phyloP scores from a whole-genome alignment of 1,140 invertebrate genomes.

The Diuraphis noxia region DNA sequence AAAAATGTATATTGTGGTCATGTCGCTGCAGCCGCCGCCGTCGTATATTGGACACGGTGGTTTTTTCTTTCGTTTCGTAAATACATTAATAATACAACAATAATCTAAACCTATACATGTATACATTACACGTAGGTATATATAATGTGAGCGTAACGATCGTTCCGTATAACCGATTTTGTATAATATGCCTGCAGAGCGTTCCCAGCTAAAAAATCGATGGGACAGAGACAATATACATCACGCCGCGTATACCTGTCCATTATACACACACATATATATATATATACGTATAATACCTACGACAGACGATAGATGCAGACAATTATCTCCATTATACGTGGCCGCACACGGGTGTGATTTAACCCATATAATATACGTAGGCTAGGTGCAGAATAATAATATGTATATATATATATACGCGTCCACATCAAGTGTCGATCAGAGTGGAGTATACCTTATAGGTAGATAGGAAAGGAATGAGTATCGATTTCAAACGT shows the following conservation, averaged over 20 bases:
- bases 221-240: neutral
- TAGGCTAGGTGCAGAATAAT: neutral
- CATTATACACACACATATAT: too few species aligned
- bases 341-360: neutral
- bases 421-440: neutral
- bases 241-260: neutral
- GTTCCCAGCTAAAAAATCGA: constrained; percentile 2
- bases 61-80: neutral
- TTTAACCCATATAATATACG: neutral
- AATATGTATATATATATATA: neutral
- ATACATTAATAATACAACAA: neutral
- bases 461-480: too few species aligned
- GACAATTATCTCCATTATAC: neutral
- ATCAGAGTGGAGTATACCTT: neutral
- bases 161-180: constrained; percentile 5
- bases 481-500: too few species aligned
- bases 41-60: neutral
- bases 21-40: neutral
- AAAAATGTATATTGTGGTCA: neutral
- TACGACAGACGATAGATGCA: neutral
- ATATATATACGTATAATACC: too few species aligned
- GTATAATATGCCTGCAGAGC: neutral
- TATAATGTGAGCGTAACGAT: neutral
- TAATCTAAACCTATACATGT: neutral
- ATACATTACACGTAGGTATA: neutral